Base-by-base conservation (phyloP, 2,113 vertebrate species). In the Pithys albifrons region DNA sequence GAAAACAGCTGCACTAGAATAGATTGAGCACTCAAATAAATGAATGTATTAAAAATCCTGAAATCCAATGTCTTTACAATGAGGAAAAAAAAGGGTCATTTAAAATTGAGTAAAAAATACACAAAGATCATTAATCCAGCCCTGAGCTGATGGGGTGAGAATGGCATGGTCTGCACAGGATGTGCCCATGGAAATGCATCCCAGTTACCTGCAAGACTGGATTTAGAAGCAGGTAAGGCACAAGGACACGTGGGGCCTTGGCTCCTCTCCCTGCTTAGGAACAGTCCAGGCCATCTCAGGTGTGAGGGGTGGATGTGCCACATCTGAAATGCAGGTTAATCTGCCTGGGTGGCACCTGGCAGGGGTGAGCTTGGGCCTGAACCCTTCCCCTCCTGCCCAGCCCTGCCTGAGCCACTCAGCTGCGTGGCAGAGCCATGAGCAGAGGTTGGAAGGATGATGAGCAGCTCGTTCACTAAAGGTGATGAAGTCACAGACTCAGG, bases 1-100 rank as follows among this genome's bases (percentile, higher is more conserved):
- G 82, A 45, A 85, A 94, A 41, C 59, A 85, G 78, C 72, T 95
- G 86, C 59, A 46, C 55, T 31, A 51, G n/a, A 46, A 62, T 10
- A 16, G 58, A 58, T 0, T 10, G 64, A 75, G 51, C 33, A 41
- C 51, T 58, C 66, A 46, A 52, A 19, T 20, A 54, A 54, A 14
- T 13, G 17, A 69, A 71, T 19, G 7, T 19, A 7, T 1, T 18
- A 52, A 4, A 37, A 70, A 61, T 25, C 31, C 23, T 64, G 16
- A 80, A 73, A 33, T 2, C 2, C 5, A 9, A 1, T 2, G 31
- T 29, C 29, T 39, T 65, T 23, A 9, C 11, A 80, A 43, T 0
- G 7, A 2, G 41, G 27, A 2, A 52, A 24, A 48, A n/a, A 37
- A 46, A 22, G n/a, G 3, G 7, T 9, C 1, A 13, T 11, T 65